Conservation (phyloP, 2,888 invertebrate genomes). For the Gortyna flavago region DNA sequence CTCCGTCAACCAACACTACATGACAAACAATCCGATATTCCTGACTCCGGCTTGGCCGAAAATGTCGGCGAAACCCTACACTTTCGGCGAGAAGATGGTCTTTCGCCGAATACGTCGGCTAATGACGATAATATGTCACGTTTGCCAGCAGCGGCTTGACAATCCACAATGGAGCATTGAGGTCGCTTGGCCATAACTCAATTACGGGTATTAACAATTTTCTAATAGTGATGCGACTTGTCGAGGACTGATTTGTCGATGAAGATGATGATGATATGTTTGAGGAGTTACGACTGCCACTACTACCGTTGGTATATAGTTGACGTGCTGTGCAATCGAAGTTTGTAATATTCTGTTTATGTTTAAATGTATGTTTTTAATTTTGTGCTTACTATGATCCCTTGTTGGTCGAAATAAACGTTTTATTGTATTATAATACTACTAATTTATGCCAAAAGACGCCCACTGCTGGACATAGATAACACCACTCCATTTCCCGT, state of each 20-base stretch:
- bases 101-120: slow-evolving; percentile 48
- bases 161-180: slow-evolving; percentile 82
- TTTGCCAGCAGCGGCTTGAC: slow-evolving; percentile 69
- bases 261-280: slow-evolving; percentile 9
- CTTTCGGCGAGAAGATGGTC: slow-evolving; percentile 43
- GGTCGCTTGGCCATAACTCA: slow-evolving; percentile 87
- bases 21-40: slow-evolving; percentile 59
- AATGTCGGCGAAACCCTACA: slow-evolving; percentile 31
- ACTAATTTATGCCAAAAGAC: neutral
- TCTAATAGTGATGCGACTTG: slow-evolving; percentile 77
- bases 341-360: neutral
- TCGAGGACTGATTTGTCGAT: slow-evolving; percentile 66
- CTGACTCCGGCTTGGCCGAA: slow-evolving; percentile 31
- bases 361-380: neutral
- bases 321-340: neutral
- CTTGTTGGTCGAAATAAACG: neutral
- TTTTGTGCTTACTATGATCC: neutral
- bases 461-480: too few species aligned
- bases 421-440: neutral
- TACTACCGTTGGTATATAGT: neutral
- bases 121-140: slow-evolving; percentile 60
- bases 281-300: neutral
- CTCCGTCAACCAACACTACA: slow-evolving; percentile 70
- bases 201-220: slow-evolving; percentile 89
- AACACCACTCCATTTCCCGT: too few species aligned